Conservation (phyloP, 2,888 invertebrate species). For the Acleris holmiana region DNA sequence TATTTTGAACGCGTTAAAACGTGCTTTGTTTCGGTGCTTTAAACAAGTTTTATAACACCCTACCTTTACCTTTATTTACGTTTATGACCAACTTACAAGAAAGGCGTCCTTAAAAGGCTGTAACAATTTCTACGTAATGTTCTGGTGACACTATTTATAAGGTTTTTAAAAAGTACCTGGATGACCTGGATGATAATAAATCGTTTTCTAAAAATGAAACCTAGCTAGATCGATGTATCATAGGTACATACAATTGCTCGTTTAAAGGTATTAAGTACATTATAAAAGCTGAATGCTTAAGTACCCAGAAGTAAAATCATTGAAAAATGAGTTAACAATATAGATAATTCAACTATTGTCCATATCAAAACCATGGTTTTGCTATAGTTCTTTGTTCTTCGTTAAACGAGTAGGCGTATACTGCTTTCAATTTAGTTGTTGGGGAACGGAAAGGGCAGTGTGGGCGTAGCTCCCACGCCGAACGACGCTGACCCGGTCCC, state of each 20-base stretch:
- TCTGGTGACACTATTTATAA: too few species aligned
- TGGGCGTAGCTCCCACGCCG: slow-evolving; percentile 26
- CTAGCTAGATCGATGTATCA: too few species aligned
- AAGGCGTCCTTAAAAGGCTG: too few species aligned
- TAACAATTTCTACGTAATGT: too few species aligned
- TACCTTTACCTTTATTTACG: slow-evolving; percentile 12
- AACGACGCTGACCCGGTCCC: slow-evolving; percentile 5
- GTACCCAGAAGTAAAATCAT: too few species aligned
- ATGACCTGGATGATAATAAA: too few species aligned
- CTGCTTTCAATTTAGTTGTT: slow-evolving; percentile 21
- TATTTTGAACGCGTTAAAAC: slow-evolving; percentile 20
- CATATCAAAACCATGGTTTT: background rate
- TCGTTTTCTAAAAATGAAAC: too few species aligned
- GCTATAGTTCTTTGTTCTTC: slow-evolving; percentile 10
- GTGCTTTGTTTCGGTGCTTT: slow-evolving; percentile 5
- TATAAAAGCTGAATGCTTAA: too few species aligned
- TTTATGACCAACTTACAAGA: too few species aligned
- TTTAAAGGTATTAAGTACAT: too few species aligned
- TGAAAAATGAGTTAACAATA: background rate
- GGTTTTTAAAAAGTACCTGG: too few species aligned
- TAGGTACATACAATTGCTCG: too few species aligned
- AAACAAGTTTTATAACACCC: slow-evolving; percentile 18
- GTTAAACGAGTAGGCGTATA: slow-evolving; percentile 13
- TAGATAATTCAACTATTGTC: background rate
- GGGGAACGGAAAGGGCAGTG: slow-evolving; percentile 26